These are phyloP conservation scores for Hirtodrosophila duncani DNA, from an alignment of 2,888 invertebrate species.

Conservation along the genomic window DNA sequence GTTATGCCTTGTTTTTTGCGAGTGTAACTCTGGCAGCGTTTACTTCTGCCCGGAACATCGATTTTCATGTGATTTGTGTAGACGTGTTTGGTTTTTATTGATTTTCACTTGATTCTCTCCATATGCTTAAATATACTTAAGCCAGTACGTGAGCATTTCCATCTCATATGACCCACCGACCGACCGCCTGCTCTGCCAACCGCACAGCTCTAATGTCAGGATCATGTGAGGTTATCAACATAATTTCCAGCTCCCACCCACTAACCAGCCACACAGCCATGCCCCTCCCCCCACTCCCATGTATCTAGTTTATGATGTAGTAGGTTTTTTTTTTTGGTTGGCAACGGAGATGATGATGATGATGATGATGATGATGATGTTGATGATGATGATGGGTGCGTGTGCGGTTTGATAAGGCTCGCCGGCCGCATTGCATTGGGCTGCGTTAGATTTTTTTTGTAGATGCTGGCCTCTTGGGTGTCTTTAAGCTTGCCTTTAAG, in stretches of 20 bases:
- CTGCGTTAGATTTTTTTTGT: no score
- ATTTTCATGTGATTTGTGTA: constrained; percentile 72
- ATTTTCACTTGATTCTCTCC: constrained; percentile 72
- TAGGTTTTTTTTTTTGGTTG: constrained; percentile 29
- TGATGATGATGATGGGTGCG: constrained; percentile 52
- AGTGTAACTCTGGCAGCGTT: no score
- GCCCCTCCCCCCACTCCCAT: constrained; percentile 31
- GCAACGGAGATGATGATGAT: constrained; percentile 12
- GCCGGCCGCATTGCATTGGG: background rate
- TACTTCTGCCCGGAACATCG: constrained; percentile 45
- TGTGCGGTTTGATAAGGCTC: constrained; percentile 62
- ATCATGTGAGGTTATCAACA: constrained; percentile 70
- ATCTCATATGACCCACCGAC: constrained; percentile 28
- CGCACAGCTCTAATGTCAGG: constrained; percentile 66
- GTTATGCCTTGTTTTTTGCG: no score
- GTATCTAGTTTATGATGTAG: constrained; percentile 69
- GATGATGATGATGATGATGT: constrained; percentile 2
- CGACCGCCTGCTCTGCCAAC: constrained; percentile 2
- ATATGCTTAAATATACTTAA: constrained; percentile 72
- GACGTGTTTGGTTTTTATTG: constrained; percentile 72
- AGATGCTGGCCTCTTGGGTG: no score
- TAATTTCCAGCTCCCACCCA: constrained; percentile 50
- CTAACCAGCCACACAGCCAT: constrained; percentile 13
- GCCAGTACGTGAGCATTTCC: constrained; percentile 69
- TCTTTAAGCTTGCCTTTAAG: constrained; percentile 6